Evolutionary conservation across 2,797 vertebrate species (phyloP).

Genomic region (Neostethus bicornis): DNA sequence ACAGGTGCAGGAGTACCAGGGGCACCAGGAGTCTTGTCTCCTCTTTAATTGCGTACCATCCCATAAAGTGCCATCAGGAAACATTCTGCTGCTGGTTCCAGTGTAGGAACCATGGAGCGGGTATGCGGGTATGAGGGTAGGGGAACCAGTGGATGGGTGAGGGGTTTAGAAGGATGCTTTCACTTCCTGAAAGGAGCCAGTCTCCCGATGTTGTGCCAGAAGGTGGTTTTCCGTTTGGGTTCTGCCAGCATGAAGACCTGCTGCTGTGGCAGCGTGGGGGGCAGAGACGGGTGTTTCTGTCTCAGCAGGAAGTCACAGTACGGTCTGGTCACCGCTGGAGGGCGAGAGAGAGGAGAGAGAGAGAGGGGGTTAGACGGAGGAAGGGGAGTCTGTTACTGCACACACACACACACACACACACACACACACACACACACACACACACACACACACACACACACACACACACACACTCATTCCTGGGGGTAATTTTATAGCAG

Average conservation of each 20-base stretch:
- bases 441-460: no score
- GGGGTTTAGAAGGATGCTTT: no score
- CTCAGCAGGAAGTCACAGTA: slow-evolving; percentile 92
- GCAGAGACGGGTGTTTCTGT: slow-evolving; percentile 90
- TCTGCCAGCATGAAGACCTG: slow-evolving; percentile 94
- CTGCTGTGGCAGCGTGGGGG: slow-evolving; percentile 87
- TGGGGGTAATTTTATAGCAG: no score
- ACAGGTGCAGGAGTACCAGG: slow-evolving; percentile 36
- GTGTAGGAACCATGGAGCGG: no score
- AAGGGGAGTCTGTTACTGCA: neutral
- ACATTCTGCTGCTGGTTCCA: slow-evolving; percentile 30
- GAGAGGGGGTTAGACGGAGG: neutral
- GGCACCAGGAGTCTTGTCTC: slow-evolving; percentile 55
- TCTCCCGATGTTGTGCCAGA: slow-evolving; percentile 97
- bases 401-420: neutral
- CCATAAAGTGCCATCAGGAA: slow-evolving; percentile 86
- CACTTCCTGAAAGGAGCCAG: slow-evolving; percentile 95
- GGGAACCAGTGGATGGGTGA: no score
- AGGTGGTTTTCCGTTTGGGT: slow-evolving; percentile 94
- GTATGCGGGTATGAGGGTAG: no score
- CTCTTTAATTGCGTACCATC: slow-evolving; percentile 76
- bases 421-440: no score
- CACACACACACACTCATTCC: no score
- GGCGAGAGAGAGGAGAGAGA: slow-evolving; percentile 1
- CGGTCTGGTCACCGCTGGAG: slow-evolving; percentile 85